Base-by-base conservation (phyloP, 1,140 invertebrate genomes). In the Drosophila willistoni region DNA sequence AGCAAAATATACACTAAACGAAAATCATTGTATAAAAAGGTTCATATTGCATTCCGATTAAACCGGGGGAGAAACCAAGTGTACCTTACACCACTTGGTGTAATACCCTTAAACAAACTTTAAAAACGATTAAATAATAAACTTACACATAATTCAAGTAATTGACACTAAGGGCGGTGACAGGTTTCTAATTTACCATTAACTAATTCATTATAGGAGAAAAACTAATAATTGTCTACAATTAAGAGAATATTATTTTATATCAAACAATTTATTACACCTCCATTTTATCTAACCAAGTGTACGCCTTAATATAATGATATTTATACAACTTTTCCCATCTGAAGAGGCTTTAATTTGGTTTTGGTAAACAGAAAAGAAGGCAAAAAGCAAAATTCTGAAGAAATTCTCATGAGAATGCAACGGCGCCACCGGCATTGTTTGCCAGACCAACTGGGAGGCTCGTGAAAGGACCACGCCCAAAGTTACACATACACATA, bases 261-360 rank as follows among this genome's bases (percentile, higher is more conserved):
- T 5, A 25, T 25, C 25, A 51, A 66, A 61, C 36, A 69, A 82
- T 72, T 79, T 70, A 17, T 36, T 36, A 13, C 10, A 65, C 47
- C 47, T 42, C 22, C 55, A 55, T 39, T 41, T 29, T 47, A 70
- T 68, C 47, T 68, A 65, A 69, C 64, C 76, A 12, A 39, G 12
- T 39, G 72, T 57, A 41, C 76, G 76, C 56, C 71, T 51, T 65
- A 83, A 70, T 59, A 44, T 76, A 59, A 51, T 59, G 3, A 59
- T 64, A 77, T 82, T 79, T 82, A 54, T 65, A 69, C 64, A 67
- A 69, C 68, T 79, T 84, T 69, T 65, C 19, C 44, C 75, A 51
- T 47, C 73, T 71, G 64, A 71, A 44, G 64, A 54, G 82, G 60
- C 59, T 62, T 76, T 82, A 71, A 87, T 82, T 86, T 79, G 73